phyloP scores from a whole-genome alignment of 2,888 invertebrate species.

The Diarsia dahlii region DNA sequence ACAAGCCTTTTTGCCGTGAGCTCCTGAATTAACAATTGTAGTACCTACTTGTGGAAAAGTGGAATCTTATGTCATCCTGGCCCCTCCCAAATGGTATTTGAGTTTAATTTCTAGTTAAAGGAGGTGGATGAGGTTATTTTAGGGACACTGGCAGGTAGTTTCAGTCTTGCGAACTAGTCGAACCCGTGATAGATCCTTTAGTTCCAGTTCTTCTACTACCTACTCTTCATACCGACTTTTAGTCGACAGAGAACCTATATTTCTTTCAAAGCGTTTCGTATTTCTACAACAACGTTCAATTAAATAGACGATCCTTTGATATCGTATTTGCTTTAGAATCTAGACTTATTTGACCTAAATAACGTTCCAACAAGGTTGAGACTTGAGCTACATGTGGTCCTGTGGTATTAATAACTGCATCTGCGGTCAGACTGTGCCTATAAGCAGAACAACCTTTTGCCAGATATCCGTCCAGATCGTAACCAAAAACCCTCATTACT shows the following conservation, averaged over 20 bases:
- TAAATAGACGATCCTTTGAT: neutral
- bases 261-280: neutral
- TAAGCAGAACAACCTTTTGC: slow-evolving; percentile 1
- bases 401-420: slow-evolving; percentile 39
- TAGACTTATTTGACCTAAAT: slow-evolving; percentile 42
- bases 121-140: no score
- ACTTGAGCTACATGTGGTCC: slow-evolving; percentile 39
- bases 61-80: no score
- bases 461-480: neutral
- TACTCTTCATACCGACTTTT: neutral
- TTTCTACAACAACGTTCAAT: neutral
- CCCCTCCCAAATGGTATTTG: neutral
- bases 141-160: no score
- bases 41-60: neutral
- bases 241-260: neutral
- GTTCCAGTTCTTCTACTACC: no score
- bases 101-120: neutral
- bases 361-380: slow-evolving; percentile 38
- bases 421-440: slow-evolving; percentile 24
- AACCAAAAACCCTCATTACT: neutral
- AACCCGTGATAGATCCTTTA: neutral
- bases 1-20: slow-evolving; percentile 19
- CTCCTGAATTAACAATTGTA: slow-evolving; percentile 24
- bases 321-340: slow-evolving; percentile 10
- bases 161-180: neutral